Base-by-base conservation (phyloP, 2,797 vertebrate genomes). In the Siniperca scherzeri region DNA sequence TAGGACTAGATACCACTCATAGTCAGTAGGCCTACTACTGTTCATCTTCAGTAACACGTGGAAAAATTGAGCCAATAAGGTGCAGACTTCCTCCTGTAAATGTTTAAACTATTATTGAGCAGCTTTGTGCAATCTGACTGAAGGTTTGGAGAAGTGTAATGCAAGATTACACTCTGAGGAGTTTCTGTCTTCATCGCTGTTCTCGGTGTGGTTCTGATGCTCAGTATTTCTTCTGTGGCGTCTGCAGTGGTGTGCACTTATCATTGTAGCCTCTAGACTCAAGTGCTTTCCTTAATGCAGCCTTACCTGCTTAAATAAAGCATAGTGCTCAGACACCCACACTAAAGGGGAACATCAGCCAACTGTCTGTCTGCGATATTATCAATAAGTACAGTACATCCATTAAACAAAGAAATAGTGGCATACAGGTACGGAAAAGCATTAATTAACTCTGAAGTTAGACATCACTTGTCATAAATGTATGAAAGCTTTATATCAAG, bases 261-360 rank as follows among this genome's bases (percentile, higher is more conserved):
- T 30, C 14, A 36, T 3, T 53, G 53, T 64, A 30, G 6, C 3
- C 3, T 30, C 8, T 27, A 25, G 10, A 44, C 44, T 27, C 44
- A 16, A 19, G 21, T 55, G 19, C 17, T 13, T 76, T 19, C 22
- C 13, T 56, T 27, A 46, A 30, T 56, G 21, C 10, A 42, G 10
- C 27, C 55, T 33, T 19, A 69, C 73, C 72, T 42, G 55, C 21
- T 77, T 30, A 69, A 57, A 27, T 59, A 48, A 42, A 60, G n/a
- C 13, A 0, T 10, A 22, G 13, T 3, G 17, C 14, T 68, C 3
- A 33, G 46, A 38, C 6, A 36, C 4, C n/a, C 6, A 22, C 12
- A 44, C 19, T 17, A 21, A 44, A 60, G 10, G 10, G 25, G 38
- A 46, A 48, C 59, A 55, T 36, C 22, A 40, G 22, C 46, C 38